phyloP scores from a whole-genome alignment of 2,888 invertebrate species.

The Ophraella communa region DNA sequence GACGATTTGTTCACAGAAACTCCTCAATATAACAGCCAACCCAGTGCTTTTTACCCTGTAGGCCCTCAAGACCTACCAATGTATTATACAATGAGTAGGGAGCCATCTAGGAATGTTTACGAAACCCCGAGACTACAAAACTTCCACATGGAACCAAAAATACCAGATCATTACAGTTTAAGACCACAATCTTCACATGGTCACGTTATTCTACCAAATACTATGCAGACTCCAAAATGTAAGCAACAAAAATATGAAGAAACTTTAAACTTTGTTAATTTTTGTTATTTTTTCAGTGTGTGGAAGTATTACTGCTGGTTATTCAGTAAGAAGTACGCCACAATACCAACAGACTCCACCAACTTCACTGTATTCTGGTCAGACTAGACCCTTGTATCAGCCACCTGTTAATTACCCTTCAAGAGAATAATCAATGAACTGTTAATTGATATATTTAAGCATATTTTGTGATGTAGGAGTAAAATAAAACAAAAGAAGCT shows the following conservation, averaged over 20 bases:
- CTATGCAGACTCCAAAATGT: conserved; percentile 58
- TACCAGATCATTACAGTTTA: conserved; percentile 56
- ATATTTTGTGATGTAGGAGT: neutral
- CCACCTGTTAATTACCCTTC: conserved; percentile 49
- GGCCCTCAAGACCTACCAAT: conserved; percentile 59
- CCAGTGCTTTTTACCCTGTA: conserved; percentile 63
- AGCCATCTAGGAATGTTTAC: conserved; percentile 53
- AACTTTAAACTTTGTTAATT: neutral
- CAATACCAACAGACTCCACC: conserved; percentile 52
- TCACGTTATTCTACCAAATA: conserved; percentile 65
- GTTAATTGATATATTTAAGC: neutral
- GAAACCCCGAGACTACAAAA: conserved; percentile 53
- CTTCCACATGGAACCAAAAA: conserved; percentile 57
- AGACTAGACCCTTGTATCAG: conserved; percentile 56
- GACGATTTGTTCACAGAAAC: conserved; percentile 58
- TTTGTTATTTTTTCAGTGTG: conserved; percentile 27
- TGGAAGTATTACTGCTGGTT: conserved; percentile 84
- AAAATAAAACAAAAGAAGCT: neutral
- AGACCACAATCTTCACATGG: conserved; percentile 60
- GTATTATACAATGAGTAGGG: conserved; percentile 55
- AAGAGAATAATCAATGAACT: conserved; percentile 34
- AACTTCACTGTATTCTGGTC: conserved; percentile 56
- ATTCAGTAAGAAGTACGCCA: conserved; percentile 74
- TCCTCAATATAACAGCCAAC: conserved; percentile 62
- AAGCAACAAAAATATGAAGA: neutral